Evolutionary conservation across 2,888 invertebrate genomes (phyloP), one percentile per base, ranked within the genome.

Genomic region (Podotricha telesiphe): DNA sequence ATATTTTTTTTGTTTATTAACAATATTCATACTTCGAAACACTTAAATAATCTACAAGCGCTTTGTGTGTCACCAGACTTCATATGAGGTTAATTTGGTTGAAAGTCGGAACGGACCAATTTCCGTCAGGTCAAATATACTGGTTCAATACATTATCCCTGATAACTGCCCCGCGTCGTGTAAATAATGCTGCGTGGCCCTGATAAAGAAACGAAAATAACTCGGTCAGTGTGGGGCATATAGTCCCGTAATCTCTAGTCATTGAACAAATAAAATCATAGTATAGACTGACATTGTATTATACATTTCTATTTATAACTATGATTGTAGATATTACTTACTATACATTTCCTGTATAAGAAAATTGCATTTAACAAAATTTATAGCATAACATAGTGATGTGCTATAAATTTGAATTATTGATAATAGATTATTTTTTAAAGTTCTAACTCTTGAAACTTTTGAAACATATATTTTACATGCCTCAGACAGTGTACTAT

Each of bases 201-300:
- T 90, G 90, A 88, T 89, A 86, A 78, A 82, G 80, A 81, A 84
- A 86, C 91, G 76, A 85, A 91, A 91, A 91, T 91, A 91, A 87
- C 88, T 80, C 86, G 82, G 80, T 81, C 71, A 71, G 63, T 62
- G 64, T 63, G 56, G n/a, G 40, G 20, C 81, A 81, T 79, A 80
- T 79, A 75, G 79, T 82, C 76, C 82, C 84, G 81, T 83, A 82
- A 84, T 84, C 82, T 83, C 76, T 83, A 82, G 53, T 83, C 83
- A 80, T 81, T 74, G 72, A 74, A 78, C 77, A 80, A 82, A 82
- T 82, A 80, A 6, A 58, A 20, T 40, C 34, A 17, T 65, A 56
- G 66, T 67, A 28, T 28, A 59, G 55, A 13, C 34, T n/a, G 37
- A 47, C 62, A 50, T 50, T 53, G 20, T 42, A 64, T 64, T 51